Evolutionary conservation across 2,797 vertebrate species (phyloP).

Genomic region (Molossus alvarezi): DNA sequence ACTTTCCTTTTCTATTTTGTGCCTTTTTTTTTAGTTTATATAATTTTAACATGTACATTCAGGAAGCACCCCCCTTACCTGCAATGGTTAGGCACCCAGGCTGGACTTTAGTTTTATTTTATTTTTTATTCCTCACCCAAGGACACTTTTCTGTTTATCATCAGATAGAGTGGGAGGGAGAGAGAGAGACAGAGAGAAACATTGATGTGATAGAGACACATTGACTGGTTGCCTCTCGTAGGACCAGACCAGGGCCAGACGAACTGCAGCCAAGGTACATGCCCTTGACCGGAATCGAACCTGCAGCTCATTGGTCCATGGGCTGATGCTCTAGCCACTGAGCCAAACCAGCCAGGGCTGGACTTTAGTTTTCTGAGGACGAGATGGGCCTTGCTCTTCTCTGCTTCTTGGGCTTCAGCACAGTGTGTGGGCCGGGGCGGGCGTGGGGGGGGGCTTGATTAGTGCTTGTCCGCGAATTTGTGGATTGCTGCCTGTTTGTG

Average conservation of each 20-base stretch:
- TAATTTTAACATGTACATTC: background rate
- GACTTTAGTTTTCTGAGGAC: background rate
- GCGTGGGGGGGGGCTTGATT: accelerated
- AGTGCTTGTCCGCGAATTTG: accelerated
- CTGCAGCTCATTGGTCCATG: too few relatives aligned
- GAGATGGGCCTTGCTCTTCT: background rate
- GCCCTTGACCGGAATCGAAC: too few relatives aligned
- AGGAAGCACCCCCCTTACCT: background rate
- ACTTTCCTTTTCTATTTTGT: background rate
- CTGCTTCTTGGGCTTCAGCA: background rate
- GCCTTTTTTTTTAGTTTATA: background rate
- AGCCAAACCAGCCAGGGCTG: too few relatives aligned
- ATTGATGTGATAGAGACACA: too few relatives aligned
- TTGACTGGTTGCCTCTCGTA: too few relatives aligned
- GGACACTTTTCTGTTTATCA: too few relatives aligned
- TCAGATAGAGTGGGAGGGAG: too few relatives aligned
- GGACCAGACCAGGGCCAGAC: too few relatives aligned
- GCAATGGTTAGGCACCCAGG: background rate
- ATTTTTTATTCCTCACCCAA: too few relatives aligned
- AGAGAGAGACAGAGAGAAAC: too few relatives aligned
- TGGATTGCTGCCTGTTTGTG: background rate
- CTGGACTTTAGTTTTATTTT: background rate
- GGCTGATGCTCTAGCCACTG: too few relatives aligned
- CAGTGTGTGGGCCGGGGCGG: background rate
- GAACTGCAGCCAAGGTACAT: too few relatives aligned